These are phyloP conservation scores for Propithecus deckenii DNA, from an alignment of 2,797 vertebrate genomes.

Conservation along the genomic window DNA sequence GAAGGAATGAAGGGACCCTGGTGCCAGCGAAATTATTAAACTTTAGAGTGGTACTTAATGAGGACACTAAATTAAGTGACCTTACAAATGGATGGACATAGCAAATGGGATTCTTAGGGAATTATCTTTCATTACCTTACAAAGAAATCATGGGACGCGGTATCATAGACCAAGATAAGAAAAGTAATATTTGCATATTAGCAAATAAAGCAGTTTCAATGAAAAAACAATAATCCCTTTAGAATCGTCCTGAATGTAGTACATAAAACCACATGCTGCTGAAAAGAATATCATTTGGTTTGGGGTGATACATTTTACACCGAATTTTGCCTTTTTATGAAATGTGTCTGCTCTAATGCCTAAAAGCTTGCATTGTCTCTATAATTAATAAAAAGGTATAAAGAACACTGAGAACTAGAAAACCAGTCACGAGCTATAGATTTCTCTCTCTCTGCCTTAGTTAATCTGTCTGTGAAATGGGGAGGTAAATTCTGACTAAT, in stretches of 20 bases:
- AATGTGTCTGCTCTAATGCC: neutral
- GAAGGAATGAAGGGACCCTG: slow-evolving; percentile 46
- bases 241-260: neutral
- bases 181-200: slow-evolving; percentile 21
- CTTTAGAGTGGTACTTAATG: slow-evolving; percentile 34
- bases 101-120: slow-evolving; percentile 50
- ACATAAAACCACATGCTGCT: neutral
- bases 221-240: neutral
- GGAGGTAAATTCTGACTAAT: neutral
- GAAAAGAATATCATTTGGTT: slow-evolving; percentile 38
- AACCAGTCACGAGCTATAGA: neutral
- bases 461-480: neutral
- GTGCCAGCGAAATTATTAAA: slow-evolving; percentile 70
- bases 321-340: slow-evolving; percentile 41
- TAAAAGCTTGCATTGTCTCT: neutral
- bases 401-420: neutral
- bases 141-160: slow-evolving; percentile 29
- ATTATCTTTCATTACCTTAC: slow-evolving; percentile 56
- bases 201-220: slow-evolving; percentile 44
- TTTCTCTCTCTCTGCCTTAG: neutral
- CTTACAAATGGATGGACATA: slow-evolving; percentile 50
- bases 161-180: neutral
- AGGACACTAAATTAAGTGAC: slow-evolving; percentile 65
- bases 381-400: neutral
- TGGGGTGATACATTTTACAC: neutral